Evolutionary conservation across 2,888 invertebrate genomes (phyloP).

Genomic region (Amphipyra tragopoginis): DNA sequence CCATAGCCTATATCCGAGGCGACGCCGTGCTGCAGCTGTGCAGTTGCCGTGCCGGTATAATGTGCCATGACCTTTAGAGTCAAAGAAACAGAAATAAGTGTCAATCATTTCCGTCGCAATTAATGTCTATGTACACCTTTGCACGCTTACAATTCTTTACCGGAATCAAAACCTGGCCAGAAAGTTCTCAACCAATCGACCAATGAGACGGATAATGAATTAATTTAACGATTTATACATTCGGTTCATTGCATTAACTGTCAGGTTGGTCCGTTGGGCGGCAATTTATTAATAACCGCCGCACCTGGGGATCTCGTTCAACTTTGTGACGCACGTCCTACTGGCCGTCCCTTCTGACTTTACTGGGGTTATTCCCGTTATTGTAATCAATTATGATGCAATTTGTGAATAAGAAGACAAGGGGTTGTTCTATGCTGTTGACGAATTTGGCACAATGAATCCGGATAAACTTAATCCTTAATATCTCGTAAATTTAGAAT

Average conservation of each 20-base stretch:
- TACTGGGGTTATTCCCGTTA: conserved; percentile 22
- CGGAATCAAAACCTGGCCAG: not conserved
- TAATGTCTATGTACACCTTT: no score
- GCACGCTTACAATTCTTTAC: not conserved
- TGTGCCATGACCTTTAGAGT: no score
- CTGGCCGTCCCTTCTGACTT: conserved; percentile 45
- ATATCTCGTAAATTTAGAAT: no score
- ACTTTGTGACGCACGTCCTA: conserved; percentile 63
- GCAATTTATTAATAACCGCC: conserved; percentile 56
- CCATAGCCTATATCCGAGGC: no score
- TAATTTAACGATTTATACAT: conserved; percentile 41
- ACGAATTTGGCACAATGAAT: no score
- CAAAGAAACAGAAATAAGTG: no score
- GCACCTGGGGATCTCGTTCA: conserved; percentile 61
- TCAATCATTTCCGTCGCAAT: no score
- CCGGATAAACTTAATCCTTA: no score
- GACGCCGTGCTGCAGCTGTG: no score
- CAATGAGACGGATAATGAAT: conserved; percentile 28
- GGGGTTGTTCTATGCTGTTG: no score
- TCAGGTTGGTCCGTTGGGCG: conserved; percentile 31
- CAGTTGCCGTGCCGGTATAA: no score
- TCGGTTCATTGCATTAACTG: conserved; percentile 37
- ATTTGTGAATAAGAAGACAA: not conserved
- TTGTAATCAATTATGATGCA: conserved; percentile 15
- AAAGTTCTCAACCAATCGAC: not conserved